Evolutionary conservation across 2,113 vertebrate genomes (phyloP).

Genomic region (Indicator indicator): DNA sequence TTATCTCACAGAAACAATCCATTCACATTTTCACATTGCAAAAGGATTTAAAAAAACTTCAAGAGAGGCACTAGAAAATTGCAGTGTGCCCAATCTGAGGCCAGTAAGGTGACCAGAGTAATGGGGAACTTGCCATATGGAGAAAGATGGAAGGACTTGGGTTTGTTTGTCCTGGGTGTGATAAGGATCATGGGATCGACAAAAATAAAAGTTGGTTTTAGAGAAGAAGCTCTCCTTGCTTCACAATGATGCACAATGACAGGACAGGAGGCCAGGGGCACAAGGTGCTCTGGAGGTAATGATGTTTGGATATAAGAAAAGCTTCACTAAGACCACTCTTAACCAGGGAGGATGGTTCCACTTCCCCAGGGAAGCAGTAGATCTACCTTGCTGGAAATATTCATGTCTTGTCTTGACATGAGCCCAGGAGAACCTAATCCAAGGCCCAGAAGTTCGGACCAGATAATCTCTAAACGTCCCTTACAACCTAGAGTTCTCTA

Average conservation of each 20-base stretch:
- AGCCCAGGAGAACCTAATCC: neutral
- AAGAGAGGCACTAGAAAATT: neutral
- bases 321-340: neutral
- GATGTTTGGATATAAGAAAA: neutral
- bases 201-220: neutral
- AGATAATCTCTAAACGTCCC: neutral
- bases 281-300: neutral
- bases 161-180: fast-evolving
- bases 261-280: neutral
- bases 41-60: neutral
- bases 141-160: neutral
- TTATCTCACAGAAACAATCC: neutral
- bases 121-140: fast-evolving
- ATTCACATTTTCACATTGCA: neutral
- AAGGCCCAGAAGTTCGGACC: neutral
- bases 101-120: neutral
- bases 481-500: neutral
- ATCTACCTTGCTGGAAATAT: neutral
- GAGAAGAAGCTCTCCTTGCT: neutral
- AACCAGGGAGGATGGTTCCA: neutral
- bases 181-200: neutral
- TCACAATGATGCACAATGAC: neutral
- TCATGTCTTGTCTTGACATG: neutral
- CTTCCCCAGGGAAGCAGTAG: neutral
- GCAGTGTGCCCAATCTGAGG: fast-evolving